A percentile compares a stretch with the other conserved stretches of the same genome.
These are phyloP conservation scores for Tetragnatha versicolor DNA, from an alignment of 1,140 invertebrate species.

Conservation along the genomic window DNA sequence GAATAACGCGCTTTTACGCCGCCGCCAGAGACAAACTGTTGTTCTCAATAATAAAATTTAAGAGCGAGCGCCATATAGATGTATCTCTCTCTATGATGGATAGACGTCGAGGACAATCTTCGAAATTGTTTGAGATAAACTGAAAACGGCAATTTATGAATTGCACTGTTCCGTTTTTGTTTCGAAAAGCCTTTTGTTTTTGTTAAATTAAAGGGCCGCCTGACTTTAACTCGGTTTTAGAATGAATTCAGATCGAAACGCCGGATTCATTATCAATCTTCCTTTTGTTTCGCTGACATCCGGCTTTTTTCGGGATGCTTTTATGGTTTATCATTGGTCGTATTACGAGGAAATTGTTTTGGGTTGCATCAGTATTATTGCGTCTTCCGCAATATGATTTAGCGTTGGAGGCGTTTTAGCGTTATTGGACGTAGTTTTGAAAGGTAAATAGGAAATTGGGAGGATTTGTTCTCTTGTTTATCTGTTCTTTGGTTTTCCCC, in stretches of 20 bases:
- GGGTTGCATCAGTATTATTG: slow-evolving; percentile 28
- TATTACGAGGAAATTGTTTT: slow-evolving; percentile 9
- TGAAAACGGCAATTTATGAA: slow-evolving; percentile 52
- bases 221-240: slow-evolving; percentile 30
- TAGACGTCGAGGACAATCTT: slow-evolving; percentile 44
- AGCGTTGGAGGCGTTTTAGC: not conserved
- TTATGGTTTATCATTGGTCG: slow-evolving; percentile 26
- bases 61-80: not conserved
- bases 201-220: slow-evolving; percentile 40
- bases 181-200: slow-evolving; percentile 29
- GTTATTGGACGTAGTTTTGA: slow-evolving; percentile 28
- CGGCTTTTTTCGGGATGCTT: not conserved
- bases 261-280: slow-evolving; percentile 38
- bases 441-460: not conserved
- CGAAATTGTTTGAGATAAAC: slow-evolving; percentile 54
- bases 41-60: slow-evolving; percentile 53
- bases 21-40: slow-evolving; percentile 38
- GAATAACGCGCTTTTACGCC: slow-evolving; percentile 18
- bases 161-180: slow-evolving; percentile 37
- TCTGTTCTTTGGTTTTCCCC: too few relatives aligned
- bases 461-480: not conserved
- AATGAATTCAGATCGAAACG: slow-evolving; percentile 26
- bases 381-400: slow-evolving; percentile 18
- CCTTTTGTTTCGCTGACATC: not conserved
- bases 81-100: slow-evolving; percentile 50